Base-by-base conservation (phyloP, 2,113 vertebrate species). In the Peromyscus californicus region DNA sequence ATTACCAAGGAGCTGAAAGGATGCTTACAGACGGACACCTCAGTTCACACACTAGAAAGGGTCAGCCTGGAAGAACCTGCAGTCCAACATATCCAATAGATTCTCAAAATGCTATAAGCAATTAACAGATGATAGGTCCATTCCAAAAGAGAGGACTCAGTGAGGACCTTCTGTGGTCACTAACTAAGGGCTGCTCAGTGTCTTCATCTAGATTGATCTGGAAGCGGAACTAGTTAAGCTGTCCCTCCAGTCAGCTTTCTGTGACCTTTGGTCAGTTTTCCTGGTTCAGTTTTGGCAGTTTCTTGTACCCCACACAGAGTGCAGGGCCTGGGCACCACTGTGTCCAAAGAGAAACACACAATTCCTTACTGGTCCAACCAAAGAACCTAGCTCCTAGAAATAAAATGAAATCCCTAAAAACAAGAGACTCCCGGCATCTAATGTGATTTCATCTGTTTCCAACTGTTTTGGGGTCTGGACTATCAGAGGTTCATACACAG, bases 371-470 rank as follows among this genome's bases (percentile, higher is more conserved):
- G 12, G 0, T 69, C 31, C 69, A 36, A 84, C 0, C 54, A 91
- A 95, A 90, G 70, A 84, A 90, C 29, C 42, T 7, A 79, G 33
- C 26, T 91, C 74, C 54, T n/a, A 61, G 4, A 33, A 31, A 67
- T 36, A 95, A 93, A 93, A 33, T 11, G n/a, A 69, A 90, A 82
- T 51, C 86, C n/a, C 82, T 75, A 31, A 54, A 90, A 85, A 78
- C 12, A 91, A 67, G 57, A 94, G 36, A 36, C 70, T 76, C 11
- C 76, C 83, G 65, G 51, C 51, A 51, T 80, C n/a, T 15, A 72
- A 76, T 42, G 0, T 63, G 33, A 63, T 22, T 51, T 9, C 63
- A 65, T 76, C n/a, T 54, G 33, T 84, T 87, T 91, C 78, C 45
- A 82, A 67, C 39, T 80, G 13, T 57, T 90, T 12, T 51, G 82